Evolutionary conservation across 2,888 invertebrate species (phyloP).

Genomic region (Zygogramma bicolorata): DNA sequence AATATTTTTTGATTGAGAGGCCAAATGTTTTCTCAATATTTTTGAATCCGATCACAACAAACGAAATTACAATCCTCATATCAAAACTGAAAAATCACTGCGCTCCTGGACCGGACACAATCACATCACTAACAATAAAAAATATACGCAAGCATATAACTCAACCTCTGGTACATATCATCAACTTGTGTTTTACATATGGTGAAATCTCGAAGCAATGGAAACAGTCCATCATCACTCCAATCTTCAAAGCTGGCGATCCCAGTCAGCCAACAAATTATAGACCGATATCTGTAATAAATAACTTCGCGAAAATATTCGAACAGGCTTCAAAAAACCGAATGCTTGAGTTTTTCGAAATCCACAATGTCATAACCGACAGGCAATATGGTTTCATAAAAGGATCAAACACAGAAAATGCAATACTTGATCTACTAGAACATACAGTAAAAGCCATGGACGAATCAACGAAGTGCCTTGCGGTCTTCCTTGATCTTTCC

Average conservation of each 20-base stretch:
- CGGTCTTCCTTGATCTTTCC: too few species aligned
- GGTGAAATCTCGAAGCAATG: neutral
- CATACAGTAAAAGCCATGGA: too few species aligned
- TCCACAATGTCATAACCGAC: neutral
- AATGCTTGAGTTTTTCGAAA: neutral
- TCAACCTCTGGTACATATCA: neutral
- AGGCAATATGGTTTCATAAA: neutral
- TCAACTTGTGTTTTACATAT: neutral
- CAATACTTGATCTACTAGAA: too few species aligned
- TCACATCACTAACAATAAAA: neutral
- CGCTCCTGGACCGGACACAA: neutral
- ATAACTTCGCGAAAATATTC: neutral
- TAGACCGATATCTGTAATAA: neutral
- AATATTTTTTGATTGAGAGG: neutral
- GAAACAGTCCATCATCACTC: neutral
- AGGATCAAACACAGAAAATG: too few species aligned
- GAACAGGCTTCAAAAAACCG: too few species aligned
- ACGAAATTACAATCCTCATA: conserved; percentile 12
- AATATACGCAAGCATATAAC: neutral
- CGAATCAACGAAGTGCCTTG: too few species aligned
- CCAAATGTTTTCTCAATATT: neutral
- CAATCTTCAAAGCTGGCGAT: too few species aligned
- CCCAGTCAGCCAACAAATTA: neutral
- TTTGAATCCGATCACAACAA: neutral
- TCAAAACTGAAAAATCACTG: neutral